These are phyloP conservation scores for Micoletzkya japonica DNA, from an alignment of 2,888 invertebrate genomes.

Conservation along the genomic window DNA sequence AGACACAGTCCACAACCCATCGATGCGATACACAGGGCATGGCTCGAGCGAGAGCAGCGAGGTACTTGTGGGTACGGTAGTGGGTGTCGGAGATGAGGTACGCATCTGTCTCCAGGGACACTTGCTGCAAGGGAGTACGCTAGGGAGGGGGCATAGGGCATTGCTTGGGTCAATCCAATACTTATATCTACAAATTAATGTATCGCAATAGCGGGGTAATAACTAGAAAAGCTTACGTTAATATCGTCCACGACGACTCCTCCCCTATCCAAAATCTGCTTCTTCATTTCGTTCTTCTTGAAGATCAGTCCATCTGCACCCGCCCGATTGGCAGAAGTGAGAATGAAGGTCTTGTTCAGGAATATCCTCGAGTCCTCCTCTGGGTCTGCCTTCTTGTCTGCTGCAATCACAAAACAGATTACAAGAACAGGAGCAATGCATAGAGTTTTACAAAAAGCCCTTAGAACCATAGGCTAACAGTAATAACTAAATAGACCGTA, in stretches of 20 bases:
- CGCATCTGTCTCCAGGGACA: slow-evolving; percentile 29
- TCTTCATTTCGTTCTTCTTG: slow-evolving; percentile 54
- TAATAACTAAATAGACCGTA: background rate
- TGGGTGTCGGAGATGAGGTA: slow-evolving; percentile 73
- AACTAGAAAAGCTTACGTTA: slow-evolving; percentile 28
- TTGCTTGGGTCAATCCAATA: background rate
- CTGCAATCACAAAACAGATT: no score
- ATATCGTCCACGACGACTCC: slow-evolving; percentile 57
- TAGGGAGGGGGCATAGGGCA: background rate
- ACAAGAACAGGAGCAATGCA: no score
- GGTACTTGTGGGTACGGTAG: slow-evolving; percentile 77
- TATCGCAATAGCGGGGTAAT: background rate
- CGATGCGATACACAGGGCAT: slow-evolving; percentile 74
- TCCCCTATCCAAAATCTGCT: slow-evolving; percentile 47
- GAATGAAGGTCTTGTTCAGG: slow-evolving; percentile 49
- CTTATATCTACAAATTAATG: no score
- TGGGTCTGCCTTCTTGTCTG: no score
- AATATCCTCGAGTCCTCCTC: slow-evolving; percentile 33
- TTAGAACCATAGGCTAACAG: no score
- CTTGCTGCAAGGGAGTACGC: slow-evolving; percentile 34
- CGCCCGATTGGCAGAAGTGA: slow-evolving; percentile 58
- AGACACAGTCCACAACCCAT: slow-evolving; percentile 76
- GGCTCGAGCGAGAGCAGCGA: slow-evolving; percentile 75
- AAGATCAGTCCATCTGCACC: slow-evolving; percentile 30
- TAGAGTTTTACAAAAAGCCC: no score